Conservation (phyloP, 2,113 vertebrate species). For the Hiodon tergisus region DNA sequence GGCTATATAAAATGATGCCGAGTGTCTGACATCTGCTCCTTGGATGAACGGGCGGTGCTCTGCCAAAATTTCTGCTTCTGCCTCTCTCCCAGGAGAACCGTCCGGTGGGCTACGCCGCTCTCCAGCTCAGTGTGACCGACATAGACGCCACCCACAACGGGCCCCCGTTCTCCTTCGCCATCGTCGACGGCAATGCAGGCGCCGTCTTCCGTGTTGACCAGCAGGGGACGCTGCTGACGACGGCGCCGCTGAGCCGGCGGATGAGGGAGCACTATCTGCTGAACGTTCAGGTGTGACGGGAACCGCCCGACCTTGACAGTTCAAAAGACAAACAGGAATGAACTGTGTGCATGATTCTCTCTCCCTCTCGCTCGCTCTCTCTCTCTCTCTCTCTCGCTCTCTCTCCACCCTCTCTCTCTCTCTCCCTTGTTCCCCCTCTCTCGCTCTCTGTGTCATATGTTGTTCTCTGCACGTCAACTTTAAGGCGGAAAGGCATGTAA, state of each 20-base stretch:
- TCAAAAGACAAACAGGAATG: too few species aligned
- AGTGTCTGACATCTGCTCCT: too few species aligned
- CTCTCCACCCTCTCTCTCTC: too few species aligned
- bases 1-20: too few species aligned
- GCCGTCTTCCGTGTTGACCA: conserved; percentile 73
- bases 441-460: too few species aligned
- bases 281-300: conserved; percentile 74
- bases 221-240: conserved; percentile 70
- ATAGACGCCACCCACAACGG: conserved; percentile 92
- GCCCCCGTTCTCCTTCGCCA: conserved; percentile 83
- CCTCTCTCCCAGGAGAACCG: conserved; percentile 78
- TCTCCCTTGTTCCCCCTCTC: too few species aligned
- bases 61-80: not conserved
- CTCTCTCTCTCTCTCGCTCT: too few species aligned
- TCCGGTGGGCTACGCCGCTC: conserved; percentile 74
- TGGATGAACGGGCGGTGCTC: too few species aligned
- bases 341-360: too few species aligned
- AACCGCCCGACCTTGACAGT: not conserved
- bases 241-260: conserved; percentile 64
- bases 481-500: too few species aligned
- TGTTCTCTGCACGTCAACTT: too few species aligned
- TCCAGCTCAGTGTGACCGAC: conserved; percentile 81
- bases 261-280: conserved; percentile 76
- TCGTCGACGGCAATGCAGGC: conserved; percentile 78
- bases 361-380: too few species aligned